A percentile compares a stretch with the other conserved stretches of the same genome.
Conservation (phyloP, 1,140 invertebrate genomes). For the Aphelenchoides besseyi region DNA sequence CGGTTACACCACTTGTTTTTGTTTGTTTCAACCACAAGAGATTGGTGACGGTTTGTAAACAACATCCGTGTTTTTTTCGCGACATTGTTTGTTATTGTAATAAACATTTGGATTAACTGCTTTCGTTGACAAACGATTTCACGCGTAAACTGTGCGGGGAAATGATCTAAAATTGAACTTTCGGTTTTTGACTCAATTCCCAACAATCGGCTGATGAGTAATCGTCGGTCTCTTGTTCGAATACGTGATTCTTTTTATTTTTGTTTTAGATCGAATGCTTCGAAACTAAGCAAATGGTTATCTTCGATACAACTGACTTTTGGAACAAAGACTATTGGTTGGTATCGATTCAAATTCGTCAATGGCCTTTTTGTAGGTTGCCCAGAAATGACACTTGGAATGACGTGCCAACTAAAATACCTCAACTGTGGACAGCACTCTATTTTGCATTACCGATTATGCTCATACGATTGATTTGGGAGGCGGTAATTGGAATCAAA, state of each 20-base stretch:
- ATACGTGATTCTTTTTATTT: neutral
- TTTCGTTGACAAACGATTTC: neutral
- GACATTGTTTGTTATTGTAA: too few relatives aligned
- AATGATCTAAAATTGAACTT: too few relatives aligned
- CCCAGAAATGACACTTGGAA: slow-evolving; percentile 44
- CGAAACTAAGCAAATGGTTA: neutral
- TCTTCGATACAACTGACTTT: neutral
- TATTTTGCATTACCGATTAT: slow-evolving; percentile 50
- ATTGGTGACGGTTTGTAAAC: too few relatives aligned
- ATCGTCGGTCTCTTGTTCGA: neutral
- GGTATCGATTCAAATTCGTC: neutral
- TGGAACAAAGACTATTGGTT: slow-evolving; percentile 15
- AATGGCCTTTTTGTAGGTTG: slow-evolving; percentile 27
- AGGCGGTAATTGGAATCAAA: slow-evolving; percentile 37
- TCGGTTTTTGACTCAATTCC: neutral
- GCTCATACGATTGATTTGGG: slow-evolving; percentile 37
- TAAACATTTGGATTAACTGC: too few relatives aligned
- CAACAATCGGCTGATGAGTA: neutral
- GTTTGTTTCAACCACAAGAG: too few relatives aligned
- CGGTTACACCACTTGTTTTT: too few relatives aligned
- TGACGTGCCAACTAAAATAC: slow-evolving; percentile 36
- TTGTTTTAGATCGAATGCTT: neutral
- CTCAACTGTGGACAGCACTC: slow-evolving; percentile 40
- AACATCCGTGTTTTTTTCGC: too few relatives aligned
- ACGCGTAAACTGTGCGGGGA: too few relatives aligned